Percentiles rank a stretch among this genome's conserved stretches.
Evolutionary conservation across 2,797 vertebrate genomes (phyloP).

Genomic region (Sebastes melanostomus): DNA sequence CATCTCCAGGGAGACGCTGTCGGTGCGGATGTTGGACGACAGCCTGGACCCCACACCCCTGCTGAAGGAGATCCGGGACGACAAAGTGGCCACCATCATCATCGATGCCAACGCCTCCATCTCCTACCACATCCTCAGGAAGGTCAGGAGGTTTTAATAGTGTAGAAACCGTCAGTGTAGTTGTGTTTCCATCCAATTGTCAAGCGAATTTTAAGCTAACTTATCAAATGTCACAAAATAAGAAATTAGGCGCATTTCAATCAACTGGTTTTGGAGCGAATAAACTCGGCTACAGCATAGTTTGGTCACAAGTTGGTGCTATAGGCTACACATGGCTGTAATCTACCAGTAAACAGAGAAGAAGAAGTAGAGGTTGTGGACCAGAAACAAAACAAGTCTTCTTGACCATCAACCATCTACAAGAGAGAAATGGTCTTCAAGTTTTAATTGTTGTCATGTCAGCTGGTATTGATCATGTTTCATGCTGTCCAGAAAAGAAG

Average conservation of each 20-base stretch:
- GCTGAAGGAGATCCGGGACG: conserved; percentile 93
- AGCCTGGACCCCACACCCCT: conserved; percentile 89
- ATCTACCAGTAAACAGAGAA: background rate
- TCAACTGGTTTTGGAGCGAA: background rate
- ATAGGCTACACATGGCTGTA: background rate
- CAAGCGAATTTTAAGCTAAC: background rate
- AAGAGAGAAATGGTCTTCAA: background rate
- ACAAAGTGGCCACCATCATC: conserved; percentile 94
- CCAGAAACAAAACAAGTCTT: too few species aligned
- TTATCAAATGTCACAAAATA: background rate
- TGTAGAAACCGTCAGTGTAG: background rate
- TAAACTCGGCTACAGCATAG: background rate
- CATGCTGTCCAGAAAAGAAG: too few species aligned
- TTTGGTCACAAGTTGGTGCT: background rate
- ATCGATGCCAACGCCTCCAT: conserved; percentile 91
- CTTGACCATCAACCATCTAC: background rate
- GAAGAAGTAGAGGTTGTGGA: background rate
- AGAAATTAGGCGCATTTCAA: background rate
- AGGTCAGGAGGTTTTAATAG: conserved; percentile 48
- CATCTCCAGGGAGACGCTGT: conserved; percentile 92
- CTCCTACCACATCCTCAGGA: conserved; percentile 79
- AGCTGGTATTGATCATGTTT: too few species aligned
- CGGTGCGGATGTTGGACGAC: conserved; percentile 90
- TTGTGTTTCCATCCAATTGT: background rate
- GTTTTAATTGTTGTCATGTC: too few species aligned